Evolutionary conservation across 2,888 invertebrate species (phyloP).

Genomic region (Tenthredo notha): DNA sequence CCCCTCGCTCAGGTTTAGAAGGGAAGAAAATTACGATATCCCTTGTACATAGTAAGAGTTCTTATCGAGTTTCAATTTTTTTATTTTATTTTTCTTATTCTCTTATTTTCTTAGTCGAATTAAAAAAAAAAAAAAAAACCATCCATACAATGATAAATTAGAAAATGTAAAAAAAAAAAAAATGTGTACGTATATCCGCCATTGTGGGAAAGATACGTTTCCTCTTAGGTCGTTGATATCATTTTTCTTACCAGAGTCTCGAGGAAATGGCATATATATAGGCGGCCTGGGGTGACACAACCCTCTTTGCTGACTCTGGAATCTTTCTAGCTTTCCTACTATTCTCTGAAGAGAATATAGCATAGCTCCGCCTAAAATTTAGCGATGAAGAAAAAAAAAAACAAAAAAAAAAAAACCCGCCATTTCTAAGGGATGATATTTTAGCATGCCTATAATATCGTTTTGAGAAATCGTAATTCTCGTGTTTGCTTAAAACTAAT

Average conservation of each 20-base stretch:
- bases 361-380: background rate
- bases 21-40: slow-evolving; percentile 3
- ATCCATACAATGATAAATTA: background rate
- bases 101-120: no score
- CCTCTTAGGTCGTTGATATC: slow-evolving; percentile 72
- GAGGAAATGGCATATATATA: slow-evolving; percentile 47
- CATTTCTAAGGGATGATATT: background rate
- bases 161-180: background rate
- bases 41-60: background rate
- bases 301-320: slow-evolving; percentile 57
- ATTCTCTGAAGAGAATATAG: background rate
- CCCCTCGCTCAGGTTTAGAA: background rate
- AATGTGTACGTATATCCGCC: slow-evolving; percentile 65
- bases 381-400: background rate
- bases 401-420: background rate
- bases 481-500: background rate
- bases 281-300: slow-evolving; percentile 61
- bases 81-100: background rate
- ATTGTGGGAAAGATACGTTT: slow-evolving; percentile 74
- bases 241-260: slow-evolving; percentile 73
- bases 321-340: slow-evolving; percentile 19
- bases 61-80: slow-evolving; percentile 30
- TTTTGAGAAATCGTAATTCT: background rate
- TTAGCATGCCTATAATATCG: no score
- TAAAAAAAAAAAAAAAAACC: background rate